Conservation (phyloP, 2,888 invertebrate genomes). For the Athrips mouffetella region DNA sequence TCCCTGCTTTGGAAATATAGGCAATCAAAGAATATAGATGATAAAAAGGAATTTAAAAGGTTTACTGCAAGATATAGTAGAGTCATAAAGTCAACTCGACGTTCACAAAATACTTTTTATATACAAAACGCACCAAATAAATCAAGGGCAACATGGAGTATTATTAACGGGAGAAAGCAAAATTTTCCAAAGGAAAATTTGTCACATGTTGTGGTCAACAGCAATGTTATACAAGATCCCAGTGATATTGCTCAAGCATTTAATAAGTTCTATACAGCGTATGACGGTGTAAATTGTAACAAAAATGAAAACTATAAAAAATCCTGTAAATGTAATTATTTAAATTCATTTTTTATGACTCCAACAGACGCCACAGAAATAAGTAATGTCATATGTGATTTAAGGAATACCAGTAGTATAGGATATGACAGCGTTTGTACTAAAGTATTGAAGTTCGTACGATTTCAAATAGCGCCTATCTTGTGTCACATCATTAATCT, state of each 20-base stretch:
- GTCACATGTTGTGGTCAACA: background rate
- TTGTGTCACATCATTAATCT: background rate
- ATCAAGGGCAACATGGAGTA: background rate
- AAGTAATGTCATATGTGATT: background rate
- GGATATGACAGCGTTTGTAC: background rate
- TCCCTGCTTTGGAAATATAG: background rate
- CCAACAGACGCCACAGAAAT: background rate
- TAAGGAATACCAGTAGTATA: background rate
- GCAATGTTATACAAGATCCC: background rate
- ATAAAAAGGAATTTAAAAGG: background rate
- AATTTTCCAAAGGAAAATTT: background rate
- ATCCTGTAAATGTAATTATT: background rate
- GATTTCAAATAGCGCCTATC: background rate
- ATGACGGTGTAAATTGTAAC: background rate
- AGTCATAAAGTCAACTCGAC: background rate
- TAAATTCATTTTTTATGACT: background rate
- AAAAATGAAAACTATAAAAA: background rate
- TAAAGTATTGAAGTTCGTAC: background rate
- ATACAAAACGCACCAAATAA: background rate
- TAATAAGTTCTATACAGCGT: background rate
- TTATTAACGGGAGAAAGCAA: background rate
- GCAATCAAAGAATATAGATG: background rate
- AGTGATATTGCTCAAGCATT: background rate
- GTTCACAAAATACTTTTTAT: background rate
- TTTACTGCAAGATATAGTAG: background rate